phyloP scores from a whole-genome alignment of 64 coral and sea anemone species.

The Trachythela sp. region DNA sequence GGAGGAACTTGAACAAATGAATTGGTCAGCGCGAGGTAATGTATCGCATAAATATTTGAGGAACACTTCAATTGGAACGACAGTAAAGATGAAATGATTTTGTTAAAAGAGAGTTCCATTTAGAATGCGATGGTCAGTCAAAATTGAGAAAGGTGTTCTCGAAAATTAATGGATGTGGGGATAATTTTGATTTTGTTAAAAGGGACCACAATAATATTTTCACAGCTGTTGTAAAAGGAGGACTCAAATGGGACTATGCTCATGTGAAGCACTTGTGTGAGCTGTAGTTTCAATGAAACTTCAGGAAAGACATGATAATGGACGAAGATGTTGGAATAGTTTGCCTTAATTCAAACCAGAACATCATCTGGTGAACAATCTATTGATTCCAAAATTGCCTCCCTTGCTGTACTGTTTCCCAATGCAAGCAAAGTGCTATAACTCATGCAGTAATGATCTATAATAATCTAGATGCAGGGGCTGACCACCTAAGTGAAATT shows the following conservation, averaged over 20 bases:
- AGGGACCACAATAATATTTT: background rate
- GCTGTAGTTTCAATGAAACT: background rate
- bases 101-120: conserved; percentile 17
- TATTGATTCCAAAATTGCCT: background rate
- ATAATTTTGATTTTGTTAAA: background rate
- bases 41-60: too few relatives aligned
- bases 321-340: background rate
- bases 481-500: background rate
- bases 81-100: conserved; percentile 5
- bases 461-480: background rate
- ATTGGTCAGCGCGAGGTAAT: too few relatives aligned
- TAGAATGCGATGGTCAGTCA: background rate
- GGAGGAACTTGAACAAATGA: too few relatives aligned
- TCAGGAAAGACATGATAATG: background rate
- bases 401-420: background rate
- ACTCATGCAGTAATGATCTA: background rate
- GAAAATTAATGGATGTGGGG: background rate
- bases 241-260: background rate
- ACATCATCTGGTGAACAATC: background rate
- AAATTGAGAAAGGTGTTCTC: background rate
- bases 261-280: background rate
- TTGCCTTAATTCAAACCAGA: background rate
- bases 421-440: background rate
- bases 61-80: too few relatives aligned
- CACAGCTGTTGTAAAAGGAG: background rate